Conservation (phyloP, 2,888 invertebrate genomes). For the Theretra japonica region DNA sequence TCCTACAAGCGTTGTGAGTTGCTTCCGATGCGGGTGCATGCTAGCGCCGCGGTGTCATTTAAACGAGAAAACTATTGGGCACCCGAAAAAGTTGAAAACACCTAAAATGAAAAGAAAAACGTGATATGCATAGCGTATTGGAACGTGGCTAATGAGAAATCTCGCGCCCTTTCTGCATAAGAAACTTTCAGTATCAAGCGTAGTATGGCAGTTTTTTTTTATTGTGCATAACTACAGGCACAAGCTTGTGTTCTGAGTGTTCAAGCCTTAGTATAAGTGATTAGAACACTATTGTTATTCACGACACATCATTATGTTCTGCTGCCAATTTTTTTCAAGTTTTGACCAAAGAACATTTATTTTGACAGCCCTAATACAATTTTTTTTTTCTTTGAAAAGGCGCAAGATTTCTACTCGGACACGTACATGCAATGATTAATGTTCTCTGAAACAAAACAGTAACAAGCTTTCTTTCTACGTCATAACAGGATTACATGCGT, state of each 20-base stretch:
- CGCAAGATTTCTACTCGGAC: slow-evolving; percentile 60
- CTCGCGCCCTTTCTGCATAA: slow-evolving; percentile 54
- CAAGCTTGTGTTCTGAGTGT: neutral
- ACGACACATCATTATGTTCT: slow-evolving; percentile 27
- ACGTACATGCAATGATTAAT: slow-evolving; percentile 73
- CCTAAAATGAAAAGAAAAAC: slow-evolving; percentile 83
- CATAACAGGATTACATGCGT: slow-evolving; percentile 55
- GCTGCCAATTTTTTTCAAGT: neutral
- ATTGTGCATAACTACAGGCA: neutral
- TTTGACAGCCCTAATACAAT: neutral
- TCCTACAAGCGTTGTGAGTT: slow-evolving; percentile 72
- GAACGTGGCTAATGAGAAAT: slow-evolving; percentile 48
- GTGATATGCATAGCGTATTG: slow-evolving; percentile 75
- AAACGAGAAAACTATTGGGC: slow-evolving; percentile 85
- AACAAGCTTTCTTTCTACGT: slow-evolving; percentile 54
- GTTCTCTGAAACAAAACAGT: slow-evolving; percentile 64
- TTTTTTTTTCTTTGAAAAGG: slow-evolving; percentile 43
- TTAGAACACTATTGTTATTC: neutral
- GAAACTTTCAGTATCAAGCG: slow-evolving; percentile 8
- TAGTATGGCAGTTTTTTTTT: neutral
- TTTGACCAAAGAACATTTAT: neutral
- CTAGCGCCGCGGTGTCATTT: slow-evolving; percentile 77
- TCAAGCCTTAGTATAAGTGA: neutral
- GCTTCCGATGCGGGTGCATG: slow-evolving; percentile 72
- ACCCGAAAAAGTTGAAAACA: slow-evolving; percentile 85